These are phyloP conservation scores for Drosophila ambigua DNA, from an alignment of 1,140 invertebrate genomes.

Conservation along the genomic window DNA sequence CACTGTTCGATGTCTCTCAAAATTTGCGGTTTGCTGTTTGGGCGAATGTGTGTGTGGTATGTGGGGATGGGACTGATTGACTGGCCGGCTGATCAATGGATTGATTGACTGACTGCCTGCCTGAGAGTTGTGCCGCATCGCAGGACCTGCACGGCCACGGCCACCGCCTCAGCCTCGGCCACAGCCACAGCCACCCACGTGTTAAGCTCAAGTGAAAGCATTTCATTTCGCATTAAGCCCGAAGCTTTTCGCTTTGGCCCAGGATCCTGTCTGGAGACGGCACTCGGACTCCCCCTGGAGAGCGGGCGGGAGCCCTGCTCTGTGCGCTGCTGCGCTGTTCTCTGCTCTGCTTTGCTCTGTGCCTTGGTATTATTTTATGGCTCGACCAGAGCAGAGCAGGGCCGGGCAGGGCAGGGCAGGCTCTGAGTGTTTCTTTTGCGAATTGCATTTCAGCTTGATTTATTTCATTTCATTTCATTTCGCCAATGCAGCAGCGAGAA, in stretches of 20 bases:
- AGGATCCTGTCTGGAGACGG: slow-evolving; percentile 13
- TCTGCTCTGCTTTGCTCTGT: neutral
- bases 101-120: slow-evolving; percentile 9
- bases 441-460: slow-evolving; percentile 82
- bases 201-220: slow-evolving; percentile 60
- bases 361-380: slow-evolving; percentile 71
- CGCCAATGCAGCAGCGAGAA: slow-evolving; percentile 53
- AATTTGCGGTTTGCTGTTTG: slow-evolving; percentile 32
- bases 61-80: slow-evolving; percentile 37
- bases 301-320: neutral
- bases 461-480: slow-evolving; percentile 67
- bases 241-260: slow-evolving; percentile 61
- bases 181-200: slow-evolving; percentile 32
- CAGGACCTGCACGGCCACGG: neutral
- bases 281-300: slow-evolving; percentile 2
- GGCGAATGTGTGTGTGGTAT: neutral
- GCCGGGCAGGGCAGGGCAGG: neutral
- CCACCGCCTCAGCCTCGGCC: slow-evolving; percentile 1
- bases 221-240: slow-evolving; percentile 71
- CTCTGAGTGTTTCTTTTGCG: slow-evolving; percentile 72
- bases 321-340: neutral
- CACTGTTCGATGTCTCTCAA: neutral
- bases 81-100: slow-evolving; percentile 27
- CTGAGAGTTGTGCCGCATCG: slow-evolving; percentile 36
- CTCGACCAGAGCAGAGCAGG: neutral